Evolutionary conservation across 1,140 invertebrate genomes (phyloP).

Genomic region (Brachionus calyciflorus): DNA sequence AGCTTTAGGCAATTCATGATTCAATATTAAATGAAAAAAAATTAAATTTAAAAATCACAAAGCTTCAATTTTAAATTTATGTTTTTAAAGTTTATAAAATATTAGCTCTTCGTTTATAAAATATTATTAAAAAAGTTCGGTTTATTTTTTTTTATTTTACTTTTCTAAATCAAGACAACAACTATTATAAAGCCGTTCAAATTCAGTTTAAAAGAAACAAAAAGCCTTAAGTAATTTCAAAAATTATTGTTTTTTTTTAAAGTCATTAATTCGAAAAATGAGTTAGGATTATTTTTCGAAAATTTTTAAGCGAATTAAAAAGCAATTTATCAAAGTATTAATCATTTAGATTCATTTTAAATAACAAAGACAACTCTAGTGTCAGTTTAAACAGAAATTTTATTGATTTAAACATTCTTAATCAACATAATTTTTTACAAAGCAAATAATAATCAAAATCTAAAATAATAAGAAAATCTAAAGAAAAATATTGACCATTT

Average conservation of each 20-base stretch:
- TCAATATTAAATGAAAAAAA: no score
- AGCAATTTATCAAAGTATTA: no score
- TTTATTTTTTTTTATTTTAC: no score
- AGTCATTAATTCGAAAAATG: neutral
- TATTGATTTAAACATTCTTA: neutral
- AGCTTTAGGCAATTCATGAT: no score
- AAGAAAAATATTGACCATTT: constrained; percentile 22
- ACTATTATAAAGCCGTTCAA: no score
- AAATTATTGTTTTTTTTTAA: neutral
- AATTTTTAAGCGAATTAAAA: neutral
- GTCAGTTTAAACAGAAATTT: neutral
- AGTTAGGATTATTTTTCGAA: neutral
- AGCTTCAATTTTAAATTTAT: no score
- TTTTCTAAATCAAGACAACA: no score
- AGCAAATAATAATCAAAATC: constrained; percentile 25
- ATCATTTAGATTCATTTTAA: no score
- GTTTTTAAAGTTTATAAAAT: no score
- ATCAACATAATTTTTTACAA: constrained; percentile 39
- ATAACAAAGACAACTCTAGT: neutral
- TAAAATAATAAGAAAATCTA: neutral
- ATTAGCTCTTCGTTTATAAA: no score
- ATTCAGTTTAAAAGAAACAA: neutral
- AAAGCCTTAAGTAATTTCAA: neutral
- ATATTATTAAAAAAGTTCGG: no score
- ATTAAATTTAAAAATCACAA: no score